A percentile compares a stretch with the other conserved stretches of the same genome.
phyloP scores from a whole-genome alignment of 2,113 vertebrate genomes.

The Pollachius pollachius region DNA sequence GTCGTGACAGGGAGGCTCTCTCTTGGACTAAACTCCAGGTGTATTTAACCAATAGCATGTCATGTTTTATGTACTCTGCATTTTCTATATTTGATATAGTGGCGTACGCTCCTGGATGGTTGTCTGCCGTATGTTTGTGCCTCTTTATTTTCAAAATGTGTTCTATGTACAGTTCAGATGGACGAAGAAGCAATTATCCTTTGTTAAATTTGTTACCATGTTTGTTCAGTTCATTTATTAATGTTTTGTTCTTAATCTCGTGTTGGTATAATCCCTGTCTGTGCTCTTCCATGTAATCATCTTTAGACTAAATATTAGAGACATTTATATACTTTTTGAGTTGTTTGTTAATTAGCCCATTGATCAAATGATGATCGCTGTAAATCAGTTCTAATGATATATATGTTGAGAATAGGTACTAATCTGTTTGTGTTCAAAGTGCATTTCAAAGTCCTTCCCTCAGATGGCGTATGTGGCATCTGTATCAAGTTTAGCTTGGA shows the following conservation, averaged over 20 bases:
- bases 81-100: slow-evolving; percentile 38
- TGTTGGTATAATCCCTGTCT: background rate
- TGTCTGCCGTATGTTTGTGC: slow-evolving; percentile 22
- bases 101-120: slow-evolving; percentile 19
- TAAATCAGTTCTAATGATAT: background rate
- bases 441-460: slow-evolving; percentile 14
- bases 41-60: slow-evolving; percentile 50
- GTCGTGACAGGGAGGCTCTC: background rate
- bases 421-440: slow-evolving; percentile 19
- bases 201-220: background rate
- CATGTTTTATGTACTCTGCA: slow-evolving; percentile 34
- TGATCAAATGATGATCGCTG: slow-evolving; percentile 11
- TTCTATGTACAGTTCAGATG: background rate
- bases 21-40: background rate
- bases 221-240: slow-evolving; percentile 21
- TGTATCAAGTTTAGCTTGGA: background rate
- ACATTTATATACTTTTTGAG: background rate
- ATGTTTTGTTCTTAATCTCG: slow-evolving; percentile 18
- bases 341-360: slow-evolving; percentile 4
- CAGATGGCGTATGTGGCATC: slow-evolving; percentile 26
- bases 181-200: slow-evolving; percentile 2
- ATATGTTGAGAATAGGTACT: slow-evolving; percentile 1
- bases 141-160: slow-evolving; percentile 19
- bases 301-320: background rate
- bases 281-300: slow-evolving; percentile 17